Evolutionary conservation across 1,140 invertebrate species (phyloP), one percentile per base, ranked within the genome.

Genomic region (Drosophila miranda): DNA sequence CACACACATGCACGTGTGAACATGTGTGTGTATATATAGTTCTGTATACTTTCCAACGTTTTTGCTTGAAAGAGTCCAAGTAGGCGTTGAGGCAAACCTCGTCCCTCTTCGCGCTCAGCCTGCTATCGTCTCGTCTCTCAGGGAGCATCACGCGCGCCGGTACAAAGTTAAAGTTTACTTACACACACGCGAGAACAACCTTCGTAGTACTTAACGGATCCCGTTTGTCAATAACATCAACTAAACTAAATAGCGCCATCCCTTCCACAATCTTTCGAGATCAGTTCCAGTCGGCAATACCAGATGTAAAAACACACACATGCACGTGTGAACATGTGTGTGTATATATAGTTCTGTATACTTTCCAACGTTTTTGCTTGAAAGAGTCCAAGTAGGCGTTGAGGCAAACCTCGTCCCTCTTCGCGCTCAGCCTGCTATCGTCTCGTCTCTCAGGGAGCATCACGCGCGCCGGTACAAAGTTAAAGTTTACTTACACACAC

Each of bases 401-500:
- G 53, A 72, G 48, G 48, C 48, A 26, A 23, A 23, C 48, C 28
- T 26, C 75, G 42, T 26, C 49, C 53, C 42, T 23, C 46, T 42
- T 53, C 14, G 46, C 14, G 21, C 59, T 45, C 30, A 14, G 26
- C 28, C 50, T 55, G 44, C 11, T 48, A 34, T 58, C 38, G 13
- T 28, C 30, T 57, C 21, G 23, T 34, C 62, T 45, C 59, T 44
- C 52, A n/a, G 48, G 42, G 64, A 58, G 48, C 71, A 80, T 86
- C 81, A 72, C 77, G 73, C 68, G 73, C 62, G 60, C 55, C 64
- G 80, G 70, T 83, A 58, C 79, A 82, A 83, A 82, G 75, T 78
- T 83, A 64, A 74, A 69, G 48, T 64, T 68, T 51, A 70, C 77
- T 68, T 48, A 70, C 77, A 51, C 59, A 58, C 71, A 46, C 56